Evolutionary conservation across 2,113 vertebrate species (phyloP), one percentile per base, ranked within the genome.

Genomic region (Myrmecobius fasciatus): DNA sequence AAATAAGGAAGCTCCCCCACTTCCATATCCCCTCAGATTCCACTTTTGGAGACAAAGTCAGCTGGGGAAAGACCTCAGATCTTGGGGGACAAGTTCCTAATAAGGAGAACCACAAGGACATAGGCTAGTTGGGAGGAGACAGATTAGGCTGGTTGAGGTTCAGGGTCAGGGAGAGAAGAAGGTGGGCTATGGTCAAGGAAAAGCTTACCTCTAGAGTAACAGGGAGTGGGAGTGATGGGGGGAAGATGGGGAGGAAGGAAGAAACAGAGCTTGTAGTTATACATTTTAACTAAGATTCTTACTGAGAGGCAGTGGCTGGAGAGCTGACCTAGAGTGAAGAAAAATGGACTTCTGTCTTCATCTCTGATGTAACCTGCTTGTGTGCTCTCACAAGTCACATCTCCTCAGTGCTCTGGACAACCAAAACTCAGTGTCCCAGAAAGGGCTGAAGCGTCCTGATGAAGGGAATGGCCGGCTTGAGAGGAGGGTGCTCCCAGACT

Each of bases 1-100:
- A n/a, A 3, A 31, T n/a, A 7, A 24, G n/a, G 7, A 83, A 24
- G 0, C n/a, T 1, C 1, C 1, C 20, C 20, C 4, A 0, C 60
- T 14, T 4, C 31, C 11, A 75, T 6, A 1, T 75, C 36, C 36
- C 0, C 36, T 67, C 2, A 7, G n/a, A 83, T n/a, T 43, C 20
- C 1, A 43, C 67, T 43, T 43, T 83, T 22, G 67, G 60, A 83
- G n/a, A 7, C 5, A 83, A 83, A 83, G 43, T 83, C 67, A 75
- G 2, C 8, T 43, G 5, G n/a, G 6, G 67, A 43, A 67, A 83
- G 67, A 83, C 20, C 20, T 43, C n/a, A 43, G n/a, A 43, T 20
- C 7, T 22, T 83, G n/a, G 20, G n/a, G 67, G 12, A 17, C 3
- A 17, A n/a, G 4, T 75, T n/a, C 10, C 60, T 75, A 5, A 28